phyloP scores from a whole-genome alignment of 2,113 vertebrate genomes.

The Ptychochromis oligacanthus region DNA sequence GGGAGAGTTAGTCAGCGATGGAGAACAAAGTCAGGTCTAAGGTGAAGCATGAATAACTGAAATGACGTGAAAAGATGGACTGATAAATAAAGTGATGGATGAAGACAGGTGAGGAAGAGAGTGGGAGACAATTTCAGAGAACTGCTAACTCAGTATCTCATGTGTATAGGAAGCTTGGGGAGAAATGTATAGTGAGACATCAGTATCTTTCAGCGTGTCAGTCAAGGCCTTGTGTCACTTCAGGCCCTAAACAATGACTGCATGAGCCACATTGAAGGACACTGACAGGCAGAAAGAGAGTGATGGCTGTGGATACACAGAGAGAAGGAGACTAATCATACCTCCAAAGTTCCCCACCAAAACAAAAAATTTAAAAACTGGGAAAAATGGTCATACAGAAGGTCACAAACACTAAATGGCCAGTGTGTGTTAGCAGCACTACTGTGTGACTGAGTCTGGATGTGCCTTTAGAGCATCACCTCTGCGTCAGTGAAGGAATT shows the following conservation, averaged over 20 bases:
- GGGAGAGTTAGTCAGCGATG: slow-evolving; percentile 15
- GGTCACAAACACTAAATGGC: not conserved
- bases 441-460: not conserved
- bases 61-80: slow-evolving; percentile 23
- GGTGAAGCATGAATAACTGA: slow-evolving; percentile 1
- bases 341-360: not conserved
- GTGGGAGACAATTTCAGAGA: slow-evolving; percentile 18
- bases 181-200: slow-evolving; percentile 36
- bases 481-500: slow-evolving; percentile 19
- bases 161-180: slow-evolving; percentile 2
- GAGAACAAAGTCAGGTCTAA: slow-evolving; percentile 4
- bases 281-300: slow-evolving; percentile 10
- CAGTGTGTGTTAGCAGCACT: not conserved
- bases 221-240: slow-evolving; percentile 47
- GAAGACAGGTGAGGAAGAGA: slow-evolving; percentile 18
- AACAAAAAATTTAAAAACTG: not conserved
- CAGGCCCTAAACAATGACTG: slow-evolving; percentile 45
- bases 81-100: slow-evolving; percentile 34
- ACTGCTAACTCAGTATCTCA: slow-evolving; percentile 36
- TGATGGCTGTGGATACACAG: not conserved
- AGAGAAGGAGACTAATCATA: not conserved
- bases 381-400: not conserved
- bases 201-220: slow-evolving; percentile 35
- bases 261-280: slow-evolving; percentile 31
- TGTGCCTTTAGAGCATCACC: slow-evolving; percentile 31